A percentile compares a stretch with the other conserved stretches of the same genome.
These are phyloP conservation scores for Amyelois transitella DNA, from an alignment of 1,140 invertebrate genomes.

Conservation along the genomic window DNA sequence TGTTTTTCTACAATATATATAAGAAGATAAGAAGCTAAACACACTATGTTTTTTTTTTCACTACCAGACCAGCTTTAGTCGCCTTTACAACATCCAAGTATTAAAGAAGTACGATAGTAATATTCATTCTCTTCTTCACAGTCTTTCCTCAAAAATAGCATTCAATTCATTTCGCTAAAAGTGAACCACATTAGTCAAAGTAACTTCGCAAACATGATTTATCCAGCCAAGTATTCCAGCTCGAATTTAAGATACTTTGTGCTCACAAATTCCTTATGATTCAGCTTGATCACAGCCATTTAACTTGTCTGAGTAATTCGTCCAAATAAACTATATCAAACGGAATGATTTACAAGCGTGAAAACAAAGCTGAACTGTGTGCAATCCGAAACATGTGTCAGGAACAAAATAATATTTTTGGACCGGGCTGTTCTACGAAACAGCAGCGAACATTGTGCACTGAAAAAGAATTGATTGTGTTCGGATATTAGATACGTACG, in stretches of 20 bases:
- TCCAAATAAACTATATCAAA: conserved; percentile 6
- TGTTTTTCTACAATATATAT: no score
- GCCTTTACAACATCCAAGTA: no score
- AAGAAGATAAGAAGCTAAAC: no score
- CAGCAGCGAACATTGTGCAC: neutral
- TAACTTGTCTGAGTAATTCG: conserved; percentile 11
- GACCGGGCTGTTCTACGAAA: neutral
- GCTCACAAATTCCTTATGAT: neutral
- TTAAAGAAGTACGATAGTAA: no score
- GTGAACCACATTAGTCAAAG: neutral
- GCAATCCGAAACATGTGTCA: conserved; percentile 12
- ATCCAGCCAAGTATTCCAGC: neutral
- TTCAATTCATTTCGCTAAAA: neutral
- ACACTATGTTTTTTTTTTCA: no score
- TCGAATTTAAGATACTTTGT: neutral
- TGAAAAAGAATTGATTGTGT: conserved; percentile 8
- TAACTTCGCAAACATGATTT: neutral
- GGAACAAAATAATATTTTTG: neutral
- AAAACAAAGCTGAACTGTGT: conserved; percentile 4
- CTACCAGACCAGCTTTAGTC: no score
- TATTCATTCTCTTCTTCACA: no score
- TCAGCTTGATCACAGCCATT: conserved; percentile 1
- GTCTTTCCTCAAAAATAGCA: no score
- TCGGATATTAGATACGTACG: no score
- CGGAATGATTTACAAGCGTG: conserved; percentile 10